Conservation (phyloP, 1,140 invertebrate genomes). For the Drosophila pachea region DNA sequence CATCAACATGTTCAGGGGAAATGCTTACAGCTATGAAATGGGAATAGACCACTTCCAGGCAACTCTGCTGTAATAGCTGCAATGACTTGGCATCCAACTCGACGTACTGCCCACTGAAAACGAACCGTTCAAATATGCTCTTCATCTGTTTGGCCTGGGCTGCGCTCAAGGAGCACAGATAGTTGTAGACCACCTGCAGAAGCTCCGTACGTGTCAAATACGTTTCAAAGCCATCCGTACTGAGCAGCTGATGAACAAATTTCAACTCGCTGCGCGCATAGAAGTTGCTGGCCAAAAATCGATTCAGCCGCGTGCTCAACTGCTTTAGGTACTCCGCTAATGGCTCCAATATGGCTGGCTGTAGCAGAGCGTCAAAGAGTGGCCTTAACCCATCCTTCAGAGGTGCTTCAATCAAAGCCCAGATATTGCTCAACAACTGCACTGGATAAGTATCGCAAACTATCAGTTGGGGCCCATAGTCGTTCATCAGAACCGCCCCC, state of each 20-base stretch:
- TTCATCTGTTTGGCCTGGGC: constrained; percentile 65
- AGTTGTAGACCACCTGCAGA: constrained; percentile 69
- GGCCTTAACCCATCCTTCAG: constrained; percentile 36
- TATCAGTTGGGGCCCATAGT: constrained; percentile 67
- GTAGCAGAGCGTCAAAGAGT: constrained; percentile 46
- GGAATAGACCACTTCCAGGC: constrained; percentile 63
- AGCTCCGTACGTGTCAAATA: constrained; percentile 55
- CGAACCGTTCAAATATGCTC: constrained; percentile 62
- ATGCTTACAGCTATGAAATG: constrained; percentile 68
- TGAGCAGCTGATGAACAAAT: constrained; percentile 64
- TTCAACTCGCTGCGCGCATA: constrained; percentile 69
- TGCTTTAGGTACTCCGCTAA: constrained; percentile 53
- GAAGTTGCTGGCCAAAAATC: constrained; percentile 65
- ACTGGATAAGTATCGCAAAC: constrained; percentile 69
- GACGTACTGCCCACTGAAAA: constrained; percentile 64
- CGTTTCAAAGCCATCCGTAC: constrained; percentile 54
- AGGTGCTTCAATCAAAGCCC: constrained; percentile 51
- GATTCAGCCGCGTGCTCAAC: constrained; percentile 51
- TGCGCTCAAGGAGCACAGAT: constrained; percentile 59
- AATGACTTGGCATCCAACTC: constrained; percentile 48
- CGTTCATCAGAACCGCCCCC: constrained; percentile 64
- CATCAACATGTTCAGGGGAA: not conserved
- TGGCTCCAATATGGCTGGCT: constrained; percentile 55
- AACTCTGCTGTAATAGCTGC: constrained; percentile 56
- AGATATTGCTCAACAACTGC: constrained; percentile 62